Conservation (phyloP, 1,140 invertebrate species). For the Drosophila pallidifrons region DNA sequence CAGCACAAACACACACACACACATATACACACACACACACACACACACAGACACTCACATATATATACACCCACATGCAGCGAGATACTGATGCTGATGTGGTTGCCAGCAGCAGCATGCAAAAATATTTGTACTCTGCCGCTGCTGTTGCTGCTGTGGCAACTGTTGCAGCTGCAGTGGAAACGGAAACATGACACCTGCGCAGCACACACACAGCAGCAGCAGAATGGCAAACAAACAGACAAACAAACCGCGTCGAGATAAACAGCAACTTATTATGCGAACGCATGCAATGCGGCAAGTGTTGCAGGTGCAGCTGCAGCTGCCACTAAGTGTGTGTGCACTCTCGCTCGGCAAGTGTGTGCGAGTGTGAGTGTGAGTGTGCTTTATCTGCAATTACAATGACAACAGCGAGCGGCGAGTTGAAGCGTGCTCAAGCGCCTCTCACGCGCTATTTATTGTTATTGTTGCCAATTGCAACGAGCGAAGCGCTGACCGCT, state of each 20-base stretch:
- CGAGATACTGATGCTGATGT: constrained; percentile 12
- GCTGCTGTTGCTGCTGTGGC: constrained; percentile 35
- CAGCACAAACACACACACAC: neutral
- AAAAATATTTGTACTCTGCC: constrained; percentile 75
- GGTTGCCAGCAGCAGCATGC: constrained; percentile 44
- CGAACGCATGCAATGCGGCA: constrained; percentile 66
- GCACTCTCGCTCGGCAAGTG: neutral
- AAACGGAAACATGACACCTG: constrained; percentile 80
- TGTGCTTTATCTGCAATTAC: constrained; percentile 73
- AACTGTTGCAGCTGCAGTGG: constrained; percentile 47
- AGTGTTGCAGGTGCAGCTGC: constrained; percentile 14
- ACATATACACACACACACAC: constrained; percentile 7
- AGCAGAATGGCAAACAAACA: constrained; percentile 53
- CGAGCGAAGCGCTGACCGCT: constrained; percentile 17
- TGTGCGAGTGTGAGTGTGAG: constrained; percentile 35
- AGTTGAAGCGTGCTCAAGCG: constrained; percentile 6
- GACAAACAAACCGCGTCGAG: constrained; percentile 64
- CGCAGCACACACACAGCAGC: constrained; percentile 37
- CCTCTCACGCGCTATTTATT: constrained; percentile 59
- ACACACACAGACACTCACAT: too few relatives aligned
- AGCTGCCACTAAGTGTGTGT: constrained; percentile 19
- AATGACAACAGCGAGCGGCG: constrained; percentile 48
- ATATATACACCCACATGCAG: neutral
- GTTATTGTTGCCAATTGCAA: constrained; percentile 70
- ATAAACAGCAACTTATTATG: constrained; percentile 82